Evolutionary conservation across 2,797 vertebrate genomes (phyloP).

Genomic region (Pygocentrus nattereri): DNA sequence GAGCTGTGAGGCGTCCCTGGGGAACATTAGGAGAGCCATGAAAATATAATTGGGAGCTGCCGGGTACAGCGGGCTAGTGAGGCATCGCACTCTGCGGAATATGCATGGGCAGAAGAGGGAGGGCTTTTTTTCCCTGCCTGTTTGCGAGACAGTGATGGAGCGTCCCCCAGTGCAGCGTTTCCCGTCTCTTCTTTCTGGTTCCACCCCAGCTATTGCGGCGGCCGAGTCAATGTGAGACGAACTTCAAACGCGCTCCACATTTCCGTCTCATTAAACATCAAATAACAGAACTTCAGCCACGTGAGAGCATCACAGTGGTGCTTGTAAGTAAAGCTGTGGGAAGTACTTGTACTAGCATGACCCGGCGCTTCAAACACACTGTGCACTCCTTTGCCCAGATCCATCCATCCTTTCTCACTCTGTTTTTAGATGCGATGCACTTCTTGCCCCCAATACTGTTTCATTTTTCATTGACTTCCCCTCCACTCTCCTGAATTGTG

Average conservation of each 20-base stretch:
- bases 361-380: neutral
- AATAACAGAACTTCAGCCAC: conserved; percentile 27
- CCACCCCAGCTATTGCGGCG: neutral
- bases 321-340: neutral
- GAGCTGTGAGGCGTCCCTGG: conserved; percentile 27
- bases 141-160: neutral
- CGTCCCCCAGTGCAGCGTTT: neutral
- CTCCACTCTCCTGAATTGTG: neutral
- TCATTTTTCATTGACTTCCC: neutral
- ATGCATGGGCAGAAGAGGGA: neutral
- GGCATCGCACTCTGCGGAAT: conserved; percentile 22
- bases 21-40: conserved; percentile 47
- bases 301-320: neutral
- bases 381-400: neutral
- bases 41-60: conserved; percentile 52
- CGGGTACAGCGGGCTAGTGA: conserved; percentile 36
- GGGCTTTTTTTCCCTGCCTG: neutral
- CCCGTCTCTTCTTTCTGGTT: conserved; percentile 1
- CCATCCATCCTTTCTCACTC: neutral
- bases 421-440: neutral
- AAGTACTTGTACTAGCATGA: neutral
- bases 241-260: conserved; percentile 5
- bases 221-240: conserved; percentile 12
- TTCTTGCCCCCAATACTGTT: neutral
- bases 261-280: conserved; percentile 24